Conservation (phyloP, 2,888 invertebrate species). For the Lagria hirta region DNA sequence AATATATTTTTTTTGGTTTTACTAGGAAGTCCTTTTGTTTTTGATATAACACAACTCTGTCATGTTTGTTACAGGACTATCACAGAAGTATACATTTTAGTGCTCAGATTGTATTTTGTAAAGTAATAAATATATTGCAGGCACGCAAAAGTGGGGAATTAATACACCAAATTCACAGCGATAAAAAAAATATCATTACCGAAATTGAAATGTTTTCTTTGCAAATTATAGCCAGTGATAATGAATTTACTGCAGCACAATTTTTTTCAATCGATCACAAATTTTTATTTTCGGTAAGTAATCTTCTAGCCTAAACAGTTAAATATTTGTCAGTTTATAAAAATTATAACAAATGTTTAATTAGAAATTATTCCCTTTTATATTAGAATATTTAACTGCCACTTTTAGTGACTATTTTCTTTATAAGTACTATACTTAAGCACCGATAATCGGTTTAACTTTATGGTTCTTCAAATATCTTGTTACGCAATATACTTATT, state of each 20-base stretch:
- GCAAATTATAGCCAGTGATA: constrained; percentile 43
- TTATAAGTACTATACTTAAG: no score
- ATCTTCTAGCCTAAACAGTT: no score
- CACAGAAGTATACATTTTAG: constrained; percentile 33
- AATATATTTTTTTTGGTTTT: neutral
- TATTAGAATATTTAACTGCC: no score
- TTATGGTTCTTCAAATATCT: no score
- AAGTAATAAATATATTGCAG: constrained; percentile 35
- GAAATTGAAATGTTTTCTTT: constrained; percentile 47
- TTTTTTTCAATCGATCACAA: constrained; percentile 25
- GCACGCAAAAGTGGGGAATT: constrained; percentile 39
- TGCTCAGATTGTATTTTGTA: no score
- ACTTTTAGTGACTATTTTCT: no score
- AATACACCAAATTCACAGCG: constrained; percentile 42
- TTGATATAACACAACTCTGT: neutral
- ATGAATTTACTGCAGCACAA: constrained; percentile 45
- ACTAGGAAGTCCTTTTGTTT: neutral
- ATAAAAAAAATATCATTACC: constrained; percentile 41
- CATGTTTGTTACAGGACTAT: constrained; percentile 1
- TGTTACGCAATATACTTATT: no score
- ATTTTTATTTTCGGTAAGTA: neutral
- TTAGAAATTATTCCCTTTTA: no score
- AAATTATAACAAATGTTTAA: no score
- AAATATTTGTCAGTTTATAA: no score
- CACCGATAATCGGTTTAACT: no score